phyloP scores from a whole-genome alignment of 2,797 vertebrate species.

The Micrastur ruficollis region DNA sequence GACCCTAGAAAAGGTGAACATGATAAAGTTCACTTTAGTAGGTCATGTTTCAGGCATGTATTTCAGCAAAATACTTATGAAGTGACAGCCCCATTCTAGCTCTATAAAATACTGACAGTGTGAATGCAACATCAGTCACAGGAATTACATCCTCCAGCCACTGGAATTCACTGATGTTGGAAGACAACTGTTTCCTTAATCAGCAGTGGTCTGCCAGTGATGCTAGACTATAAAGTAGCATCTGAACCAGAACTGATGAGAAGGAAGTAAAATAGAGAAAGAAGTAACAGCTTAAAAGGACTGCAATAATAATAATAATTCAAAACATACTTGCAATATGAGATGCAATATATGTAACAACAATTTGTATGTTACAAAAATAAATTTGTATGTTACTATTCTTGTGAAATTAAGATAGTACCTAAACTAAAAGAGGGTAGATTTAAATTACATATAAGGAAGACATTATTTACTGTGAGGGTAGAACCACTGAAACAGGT shows the following conservation, averaged over 20 bases:
- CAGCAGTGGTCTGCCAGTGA: neutral
- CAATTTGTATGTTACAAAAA: no score
- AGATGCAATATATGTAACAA: no score
- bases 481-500: neutral
- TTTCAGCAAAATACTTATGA: neutral
- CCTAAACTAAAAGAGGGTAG: neutral
- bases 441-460: neutral
- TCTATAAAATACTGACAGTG: neutral
- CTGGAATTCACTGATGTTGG: neutral
- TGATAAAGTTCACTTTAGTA: neutral
- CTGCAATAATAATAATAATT: neutral
- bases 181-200: neutral
- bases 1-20: neutral
- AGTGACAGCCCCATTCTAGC: neutral
- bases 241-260: neutral
- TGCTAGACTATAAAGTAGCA: neutral
- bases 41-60: neutral
- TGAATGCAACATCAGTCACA: neutral
- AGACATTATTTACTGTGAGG: neutral
- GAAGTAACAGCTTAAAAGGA: neutral
- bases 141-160: neutral
- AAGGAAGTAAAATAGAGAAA: neutral
- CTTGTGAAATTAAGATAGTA: neutral
- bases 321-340: neutral
- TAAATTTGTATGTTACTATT: neutral